These are phyloP conservation scores for Cataglyphis altisquamis DNA, from an alignment of 2,888 invertebrate genomes.

Conservation along the genomic window DNA sequence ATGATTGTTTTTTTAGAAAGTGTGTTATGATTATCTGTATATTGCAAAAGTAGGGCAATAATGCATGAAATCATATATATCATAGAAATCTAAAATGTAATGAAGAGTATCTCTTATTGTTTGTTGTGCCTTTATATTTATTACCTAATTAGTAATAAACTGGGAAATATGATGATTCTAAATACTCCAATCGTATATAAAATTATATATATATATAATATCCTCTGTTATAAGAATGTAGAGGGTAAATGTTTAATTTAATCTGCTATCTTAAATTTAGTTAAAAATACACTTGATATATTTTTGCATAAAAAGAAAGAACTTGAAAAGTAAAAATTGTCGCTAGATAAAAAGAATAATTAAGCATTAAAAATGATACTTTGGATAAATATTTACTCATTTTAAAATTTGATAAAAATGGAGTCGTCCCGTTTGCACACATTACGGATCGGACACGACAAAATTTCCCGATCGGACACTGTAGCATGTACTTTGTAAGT, in stretches of 20 bases:
- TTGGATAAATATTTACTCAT: too few species aligned
- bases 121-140: slow-evolving; percentile 83
- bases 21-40: slow-evolving; percentile 58
- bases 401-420: too few species aligned
- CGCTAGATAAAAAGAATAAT: too few species aligned
- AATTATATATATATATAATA: slow-evolving; percentile 6
- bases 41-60: slow-evolving; percentile 63
- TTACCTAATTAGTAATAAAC: slow-evolving; percentile 75
- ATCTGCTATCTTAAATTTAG: too few species aligned
- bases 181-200: background rate
- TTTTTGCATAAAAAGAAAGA: background rate
- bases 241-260: too few species aligned
- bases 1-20: slow-evolving; percentile 60
- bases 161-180: slow-evolving; percentile 4
- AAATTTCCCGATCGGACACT: too few species aligned
- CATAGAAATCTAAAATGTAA: slow-evolving; percentile 69
- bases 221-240: background rate
- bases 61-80: slow-evolving; percentile 24
- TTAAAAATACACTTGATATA: background rate
- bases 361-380: too few species aligned
- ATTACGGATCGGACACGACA: too few species aligned
- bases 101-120: slow-evolving; percentile 79
- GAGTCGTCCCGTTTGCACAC: too few species aligned
- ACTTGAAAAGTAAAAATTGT: background rate
- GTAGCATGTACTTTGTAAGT: too few species aligned